phyloP scores from a whole-genome alignment of 2,113 vertebrate species.

The Tretioscincus oriximinensis region DNA sequence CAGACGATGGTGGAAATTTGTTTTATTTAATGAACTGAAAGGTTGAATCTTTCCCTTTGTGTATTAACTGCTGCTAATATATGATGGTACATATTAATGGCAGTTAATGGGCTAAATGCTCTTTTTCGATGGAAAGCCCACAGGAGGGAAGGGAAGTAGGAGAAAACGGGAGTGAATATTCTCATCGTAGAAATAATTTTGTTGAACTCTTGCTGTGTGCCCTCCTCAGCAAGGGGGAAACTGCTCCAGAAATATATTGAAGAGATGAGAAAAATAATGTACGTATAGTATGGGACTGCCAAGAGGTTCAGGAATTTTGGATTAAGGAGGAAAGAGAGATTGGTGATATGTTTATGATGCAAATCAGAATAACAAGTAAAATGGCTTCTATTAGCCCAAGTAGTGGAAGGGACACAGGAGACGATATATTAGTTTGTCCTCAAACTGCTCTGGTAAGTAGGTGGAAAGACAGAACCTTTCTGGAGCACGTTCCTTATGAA shows the following conservation, averaged over 20 bases:
- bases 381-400: no score
- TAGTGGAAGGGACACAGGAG: background rate
- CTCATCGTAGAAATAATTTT: slow-evolving; percentile 25
- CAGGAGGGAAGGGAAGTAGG: slow-evolving; percentile 30
- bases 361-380: background rate
- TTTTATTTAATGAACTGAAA: slow-evolving; percentile 65
- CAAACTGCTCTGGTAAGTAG: no score
- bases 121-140: slow-evolving; percentile 38
- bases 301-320: background rate
- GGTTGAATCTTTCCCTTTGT: slow-evolving; percentile 58
- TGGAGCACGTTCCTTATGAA: no score
- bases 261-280: background rate
- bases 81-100: slow-evolving; percentile 61
- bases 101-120: slow-evolving; percentile 51
- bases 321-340: no score
- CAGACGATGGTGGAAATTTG: slow-evolving; percentile 53
- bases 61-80: slow-evolving; percentile 64
- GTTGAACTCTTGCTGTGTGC: slow-evolving; percentile 8
- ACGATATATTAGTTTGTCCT: background rate
- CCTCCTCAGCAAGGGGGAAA: background rate
- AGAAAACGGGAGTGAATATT: background rate
- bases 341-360: no score
- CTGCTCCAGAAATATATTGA: background rate
- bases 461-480: no score
- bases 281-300: background rate